Percentiles rank a stretch among this genome's conserved stretches.
Evolutionary conservation across 2,888 invertebrate species (phyloP).

Genomic region (Thumatha senex): DNA sequence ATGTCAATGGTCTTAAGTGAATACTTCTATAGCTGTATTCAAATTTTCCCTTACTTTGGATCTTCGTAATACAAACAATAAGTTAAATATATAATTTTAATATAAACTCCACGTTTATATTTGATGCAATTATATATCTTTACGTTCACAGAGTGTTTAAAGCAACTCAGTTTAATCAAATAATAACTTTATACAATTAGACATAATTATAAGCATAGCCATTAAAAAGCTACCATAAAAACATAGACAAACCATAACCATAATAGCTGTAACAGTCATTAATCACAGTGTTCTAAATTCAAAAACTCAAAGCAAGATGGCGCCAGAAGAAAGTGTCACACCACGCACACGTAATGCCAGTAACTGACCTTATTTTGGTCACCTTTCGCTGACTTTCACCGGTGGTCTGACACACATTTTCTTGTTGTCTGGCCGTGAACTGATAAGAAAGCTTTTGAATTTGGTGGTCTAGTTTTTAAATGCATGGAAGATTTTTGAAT

Average conservation of each 20-base stretch:
- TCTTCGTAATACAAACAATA: no score
- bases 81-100: no score
- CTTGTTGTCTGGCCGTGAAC: slow-evolving; percentile 41
- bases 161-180: background rate
- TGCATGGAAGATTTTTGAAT: slow-evolving; percentile 3
- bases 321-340: slow-evolving; percentile 73
- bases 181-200: slow-evolving; percentile 3
- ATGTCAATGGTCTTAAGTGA: no score
- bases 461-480: slow-evolving; percentile 11
- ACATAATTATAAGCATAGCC: background rate
- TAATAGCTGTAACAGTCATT: slow-evolving; percentile 31
- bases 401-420: slow-evolving; percentile 59
- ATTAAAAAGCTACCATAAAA: background rate
- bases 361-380: slow-evolving; percentile 68
- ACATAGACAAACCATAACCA: slow-evolving; percentile 3
- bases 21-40: no score
- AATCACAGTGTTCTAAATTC: slow-evolving; percentile 21
- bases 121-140: background rate
- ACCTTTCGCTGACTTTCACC: slow-evolving; percentile 80
- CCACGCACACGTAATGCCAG: slow-evolving; percentile 65
- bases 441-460: slow-evolving; percentile 30
- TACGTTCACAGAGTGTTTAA: background rate
- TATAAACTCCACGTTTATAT: background rate
- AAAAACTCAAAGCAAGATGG: slow-evolving; percentile 39
- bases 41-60: no score